Percentiles rank a stretch among this genome's conserved stretches.
Evolutionary conservation across 2,797 vertebrate genomes (phyloP).

Genomic region (Scolopax rusticola): DNA sequence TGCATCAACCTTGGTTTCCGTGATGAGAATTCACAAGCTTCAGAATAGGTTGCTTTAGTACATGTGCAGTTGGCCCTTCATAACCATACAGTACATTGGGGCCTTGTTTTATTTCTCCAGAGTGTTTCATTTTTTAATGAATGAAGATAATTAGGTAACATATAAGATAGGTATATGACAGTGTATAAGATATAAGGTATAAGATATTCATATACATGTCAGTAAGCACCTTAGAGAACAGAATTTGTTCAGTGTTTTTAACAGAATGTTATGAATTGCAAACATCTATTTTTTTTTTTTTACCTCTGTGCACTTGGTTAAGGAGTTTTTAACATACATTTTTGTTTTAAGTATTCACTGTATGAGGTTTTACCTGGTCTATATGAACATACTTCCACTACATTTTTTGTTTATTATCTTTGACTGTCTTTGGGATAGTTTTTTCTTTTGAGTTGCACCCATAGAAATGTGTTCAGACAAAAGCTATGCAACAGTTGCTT

Average conservation of each 20-base stretch:
- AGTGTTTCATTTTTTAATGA: neutral
- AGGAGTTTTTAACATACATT: neutral
- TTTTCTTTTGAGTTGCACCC: neutral
- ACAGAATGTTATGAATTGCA: neutral
- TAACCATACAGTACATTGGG: fast-evolving
- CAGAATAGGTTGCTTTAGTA: neutral
- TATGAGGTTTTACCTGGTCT: neutral
- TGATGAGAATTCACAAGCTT: neutral
- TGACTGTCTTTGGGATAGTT: neutral
- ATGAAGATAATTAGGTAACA: neutral
- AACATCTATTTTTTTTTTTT: neutral
- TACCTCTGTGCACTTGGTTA: neutral
- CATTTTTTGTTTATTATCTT: neutral
- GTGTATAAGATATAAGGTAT: neutral
- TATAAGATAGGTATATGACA: neutral
- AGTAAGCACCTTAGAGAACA: neutral
- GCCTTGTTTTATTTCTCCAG: neutral
- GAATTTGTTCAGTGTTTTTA: neutral
- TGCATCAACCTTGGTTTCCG: neutral
- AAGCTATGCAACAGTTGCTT: neutral
- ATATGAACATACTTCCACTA: neutral
- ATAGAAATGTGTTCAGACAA: neutral
- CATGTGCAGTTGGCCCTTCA: neutral
- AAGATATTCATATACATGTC: neutral
- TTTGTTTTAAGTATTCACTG: neutral